phyloP scores from a whole-genome alignment of 1,140 invertebrate species.

The Trichonephila clavipes region DNA sequence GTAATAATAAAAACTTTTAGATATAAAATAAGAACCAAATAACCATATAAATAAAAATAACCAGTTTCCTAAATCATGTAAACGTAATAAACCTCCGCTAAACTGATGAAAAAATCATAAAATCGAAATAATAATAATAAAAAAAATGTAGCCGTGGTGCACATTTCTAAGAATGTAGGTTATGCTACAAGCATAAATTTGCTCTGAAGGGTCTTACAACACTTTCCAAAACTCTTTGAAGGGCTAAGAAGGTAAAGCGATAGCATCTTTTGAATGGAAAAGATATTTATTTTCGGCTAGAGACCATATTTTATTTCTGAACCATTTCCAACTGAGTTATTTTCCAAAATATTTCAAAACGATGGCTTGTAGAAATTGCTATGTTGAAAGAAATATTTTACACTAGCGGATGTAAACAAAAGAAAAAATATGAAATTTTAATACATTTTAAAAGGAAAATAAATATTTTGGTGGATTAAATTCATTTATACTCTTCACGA shows the following conservation, averaged over 20 bases:
- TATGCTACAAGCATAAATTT: conserved; percentile 11
- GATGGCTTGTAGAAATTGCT: not conserved
- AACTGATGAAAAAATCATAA: not conserved
- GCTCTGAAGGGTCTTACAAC: not conserved
- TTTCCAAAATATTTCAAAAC: conserved; percentile 1
- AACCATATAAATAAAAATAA: too few species aligned
- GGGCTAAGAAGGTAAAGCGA: not conserved
- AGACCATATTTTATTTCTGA: not conserved
- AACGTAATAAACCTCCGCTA: not conserved
- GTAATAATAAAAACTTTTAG: too few species aligned
- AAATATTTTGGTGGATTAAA: too few species aligned
- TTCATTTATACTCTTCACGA: too few species aligned
- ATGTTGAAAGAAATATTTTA: not conserved
- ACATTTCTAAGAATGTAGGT: not conserved
- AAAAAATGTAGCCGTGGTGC: not conserved
- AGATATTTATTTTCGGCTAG: not conserved
- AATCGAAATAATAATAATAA: not conserved
- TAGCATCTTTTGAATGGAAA: conserved; percentile 22
- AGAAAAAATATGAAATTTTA: too few species aligned
- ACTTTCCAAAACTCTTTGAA: conserved; percentile 1
- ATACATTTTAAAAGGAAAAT: too few species aligned
- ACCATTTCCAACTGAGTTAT: conserved; percentile 29
- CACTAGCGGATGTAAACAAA: not conserved
- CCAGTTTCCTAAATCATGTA: too few species aligned
- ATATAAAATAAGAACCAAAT: too few species aligned